Evolutionary conservation across 2,888 invertebrate genomes (phyloP).

Genomic region (Nasonia oneida): DNA sequence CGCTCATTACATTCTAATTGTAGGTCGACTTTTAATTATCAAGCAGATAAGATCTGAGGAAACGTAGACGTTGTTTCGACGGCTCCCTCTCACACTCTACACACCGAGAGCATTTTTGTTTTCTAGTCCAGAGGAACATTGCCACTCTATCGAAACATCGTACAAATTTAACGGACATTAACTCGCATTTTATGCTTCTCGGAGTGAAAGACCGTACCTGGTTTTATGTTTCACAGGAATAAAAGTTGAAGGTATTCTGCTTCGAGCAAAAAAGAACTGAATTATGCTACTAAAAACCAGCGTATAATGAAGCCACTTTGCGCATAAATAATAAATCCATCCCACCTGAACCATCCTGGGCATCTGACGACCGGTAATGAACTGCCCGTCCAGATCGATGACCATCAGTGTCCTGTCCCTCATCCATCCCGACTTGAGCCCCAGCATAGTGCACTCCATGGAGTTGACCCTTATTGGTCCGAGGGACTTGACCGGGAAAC

Average conservation of each 20-base stretch:
- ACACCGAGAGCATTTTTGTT: not conserved
- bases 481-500: slow-evolving; percentile 84
- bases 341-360: slow-evolving; percentile 81
- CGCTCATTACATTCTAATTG: slow-evolving; percentile 32
- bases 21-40: slow-evolving; percentile 26
- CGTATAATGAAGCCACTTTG: not conserved
- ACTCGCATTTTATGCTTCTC: slow-evolving; percentile 5
- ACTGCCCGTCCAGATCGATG: slow-evolving; percentile 81
- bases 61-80: slow-evolving; percentile 8
- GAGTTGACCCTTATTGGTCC: slow-evolving; percentile 79
- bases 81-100: too few species aligned
- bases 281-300: not conserved
- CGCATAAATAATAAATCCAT: not conserved
- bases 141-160: not conserved
- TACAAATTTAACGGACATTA: not conserved
- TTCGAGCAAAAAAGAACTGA: too few species aligned
- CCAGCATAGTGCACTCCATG: slow-evolving; percentile 82
- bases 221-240: not conserved
- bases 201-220: not conserved
- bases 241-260: not conserved
- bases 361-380: slow-evolving; percentile 82
- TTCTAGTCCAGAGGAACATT: not conserved
- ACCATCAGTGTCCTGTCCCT: slow-evolving; percentile 83
- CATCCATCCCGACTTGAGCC: slow-evolving; percentile 81
- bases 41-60: slow-evolving; percentile 1